These are phyloP conservation scores for Tachina lurida DNA, from an alignment of 2,888 invertebrate genomes.

Conservation along the genomic window DNA sequence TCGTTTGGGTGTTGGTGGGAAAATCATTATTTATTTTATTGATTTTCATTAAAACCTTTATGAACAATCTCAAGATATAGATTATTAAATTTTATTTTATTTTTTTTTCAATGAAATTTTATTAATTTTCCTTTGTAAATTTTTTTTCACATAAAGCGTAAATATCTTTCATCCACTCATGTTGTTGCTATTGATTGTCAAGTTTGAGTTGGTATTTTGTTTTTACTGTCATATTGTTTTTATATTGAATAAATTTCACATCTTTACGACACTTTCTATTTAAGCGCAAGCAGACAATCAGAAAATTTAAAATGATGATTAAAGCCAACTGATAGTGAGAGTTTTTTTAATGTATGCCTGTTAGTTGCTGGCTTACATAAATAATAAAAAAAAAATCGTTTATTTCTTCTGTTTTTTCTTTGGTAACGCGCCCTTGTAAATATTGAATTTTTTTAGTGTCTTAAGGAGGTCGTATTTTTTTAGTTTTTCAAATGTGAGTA, in stretches of 20 bases:
- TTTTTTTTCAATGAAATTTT: background rate
- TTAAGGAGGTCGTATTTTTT: background rate
- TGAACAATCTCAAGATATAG: background rate
- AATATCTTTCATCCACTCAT: conserved; percentile 12
- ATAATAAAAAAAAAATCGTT: background rate
- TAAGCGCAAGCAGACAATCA: conserved; percentile 39
- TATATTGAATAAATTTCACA: conserved; percentile 61
- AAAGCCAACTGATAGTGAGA: conserved; percentile 59
- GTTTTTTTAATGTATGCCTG: conserved; percentile 53
- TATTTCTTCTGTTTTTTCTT: background rate
- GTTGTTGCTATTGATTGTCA: conserved; percentile 28
- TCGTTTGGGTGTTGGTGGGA: background rate
- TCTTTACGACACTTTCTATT: conserved; percentile 70
- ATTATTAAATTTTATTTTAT: conserved; percentile 13
- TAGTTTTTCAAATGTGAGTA: background rate
- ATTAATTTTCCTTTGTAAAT: background rate
- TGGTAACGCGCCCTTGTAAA: background rate
- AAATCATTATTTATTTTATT: background rate
- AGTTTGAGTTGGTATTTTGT: conserved; percentile 18
- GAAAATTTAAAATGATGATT: conserved; percentile 37
- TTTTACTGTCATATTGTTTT: background rate
- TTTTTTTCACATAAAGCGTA: background rate
- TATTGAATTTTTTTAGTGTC: background rate
- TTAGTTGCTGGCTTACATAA: background rate
- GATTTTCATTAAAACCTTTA: background rate